These are phyloP conservation scores for Acromyrmex echinatior DNA, from an alignment of 1,140 invertebrate genomes.

Conservation along the genomic window DNA sequence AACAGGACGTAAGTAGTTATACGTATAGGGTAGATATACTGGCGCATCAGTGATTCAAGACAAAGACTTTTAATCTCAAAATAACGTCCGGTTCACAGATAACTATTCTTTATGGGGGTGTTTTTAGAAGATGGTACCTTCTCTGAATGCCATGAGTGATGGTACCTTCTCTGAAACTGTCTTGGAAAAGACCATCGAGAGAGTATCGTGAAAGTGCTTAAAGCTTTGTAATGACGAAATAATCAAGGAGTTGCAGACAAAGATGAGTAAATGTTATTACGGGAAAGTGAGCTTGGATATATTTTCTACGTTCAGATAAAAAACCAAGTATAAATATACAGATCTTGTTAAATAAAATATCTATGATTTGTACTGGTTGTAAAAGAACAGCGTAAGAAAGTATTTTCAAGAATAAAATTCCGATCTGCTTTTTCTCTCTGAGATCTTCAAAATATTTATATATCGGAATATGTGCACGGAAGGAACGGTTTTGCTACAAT, in stretches of 20 bases:
- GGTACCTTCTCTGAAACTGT: neutral
- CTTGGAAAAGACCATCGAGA: neutral
- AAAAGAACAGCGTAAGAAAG: neutral
- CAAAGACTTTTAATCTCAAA: conserved; percentile 56
- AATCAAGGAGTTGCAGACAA: neutral
- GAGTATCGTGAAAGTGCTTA: neutral
- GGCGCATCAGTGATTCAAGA: conserved; percentile 31
- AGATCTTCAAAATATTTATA: conserved; percentile 2
- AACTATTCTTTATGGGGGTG: conserved; percentile 7
- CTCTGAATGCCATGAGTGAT: neutral
- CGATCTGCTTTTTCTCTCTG: neutral
- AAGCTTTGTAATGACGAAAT: neutral
- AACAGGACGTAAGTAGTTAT: neutral
- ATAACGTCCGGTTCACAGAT: conserved; percentile 9
- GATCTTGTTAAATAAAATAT: neutral
- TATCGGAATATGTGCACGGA: neutral
- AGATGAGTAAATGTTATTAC: neutral
- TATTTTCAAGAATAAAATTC: neutral
- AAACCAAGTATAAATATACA: neutral
- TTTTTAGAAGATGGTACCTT: neutral
- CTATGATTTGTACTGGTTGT: neutral
- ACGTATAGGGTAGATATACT: neutral
- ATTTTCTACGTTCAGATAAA: neutral
- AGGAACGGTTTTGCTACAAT: too few species aligned
- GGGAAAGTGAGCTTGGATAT: neutral